Conservation (phyloP, 2,113 vertebrate species). For the Chrysemys picta region DNA sequence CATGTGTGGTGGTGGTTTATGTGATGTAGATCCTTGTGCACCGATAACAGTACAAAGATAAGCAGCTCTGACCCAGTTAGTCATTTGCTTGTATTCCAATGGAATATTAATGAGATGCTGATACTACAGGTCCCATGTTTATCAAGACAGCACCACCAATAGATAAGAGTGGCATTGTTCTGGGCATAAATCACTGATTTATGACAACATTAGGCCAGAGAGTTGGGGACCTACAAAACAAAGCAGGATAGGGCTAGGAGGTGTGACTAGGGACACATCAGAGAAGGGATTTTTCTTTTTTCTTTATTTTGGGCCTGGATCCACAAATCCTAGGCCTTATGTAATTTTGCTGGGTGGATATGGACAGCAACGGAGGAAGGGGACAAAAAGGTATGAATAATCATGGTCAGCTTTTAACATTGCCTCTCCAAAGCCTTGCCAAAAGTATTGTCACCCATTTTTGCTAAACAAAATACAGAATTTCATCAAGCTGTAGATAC, state of each 20-base stretch:
- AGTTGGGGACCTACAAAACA: background rate
- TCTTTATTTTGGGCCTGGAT: background rate
- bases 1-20: background rate
- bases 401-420: background rate
- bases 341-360: background rate
- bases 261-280: background rate
- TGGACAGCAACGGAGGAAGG: background rate
- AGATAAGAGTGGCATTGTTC: background rate
- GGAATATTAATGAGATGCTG: background rate
- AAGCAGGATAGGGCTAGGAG: background rate
- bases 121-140: background rate
- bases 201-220: background rate
- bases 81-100: background rate
- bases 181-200: background rate
- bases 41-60: background rate
- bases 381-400: background rate
- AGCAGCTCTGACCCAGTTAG: background rate
- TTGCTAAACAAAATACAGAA: conserved; percentile 11
- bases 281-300: conserved; percentile 27
- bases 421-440: background rate
- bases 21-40: background rate
- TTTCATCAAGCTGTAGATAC: background rate
- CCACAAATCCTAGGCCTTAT: background rate
- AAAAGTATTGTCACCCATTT: conserved; percentile 28
- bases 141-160: background rate